Conservation (phyloP, 2,113 vertebrate genomes). For the Arvicanthis niloticus region DNA sequence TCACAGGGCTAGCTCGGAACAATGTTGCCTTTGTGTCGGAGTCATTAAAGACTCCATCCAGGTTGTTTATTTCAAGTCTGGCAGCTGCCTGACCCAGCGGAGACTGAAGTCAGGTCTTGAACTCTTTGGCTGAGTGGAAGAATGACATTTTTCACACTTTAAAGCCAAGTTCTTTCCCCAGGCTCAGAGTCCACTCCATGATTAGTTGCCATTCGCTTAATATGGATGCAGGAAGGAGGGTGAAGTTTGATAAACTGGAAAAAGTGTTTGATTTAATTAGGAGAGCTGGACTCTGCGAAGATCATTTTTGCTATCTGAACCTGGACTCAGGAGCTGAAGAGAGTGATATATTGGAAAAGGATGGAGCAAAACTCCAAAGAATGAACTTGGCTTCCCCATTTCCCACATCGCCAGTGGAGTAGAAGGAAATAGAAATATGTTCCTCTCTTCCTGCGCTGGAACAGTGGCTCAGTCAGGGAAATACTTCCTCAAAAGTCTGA, state of each 20-base stretch:
- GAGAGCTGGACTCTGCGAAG: slow-evolving; percentile 35
- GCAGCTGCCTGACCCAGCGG: slow-evolving; percentile 12
- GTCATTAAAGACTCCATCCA: slow-evolving; percentile 57
- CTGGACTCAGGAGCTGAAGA: not conserved
- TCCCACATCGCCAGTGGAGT: not conserved
- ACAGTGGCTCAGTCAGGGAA: not conserved
- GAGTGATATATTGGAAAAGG: not conserved
- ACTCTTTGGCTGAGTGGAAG: slow-evolving; percentile 20
- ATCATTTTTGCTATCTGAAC: slow-evolving; percentile 8
- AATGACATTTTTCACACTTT: slow-evolving; percentile 46
- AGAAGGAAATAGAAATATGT: not conserved
- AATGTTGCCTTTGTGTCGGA: slow-evolving; percentile 51
- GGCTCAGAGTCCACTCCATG: not conserved
- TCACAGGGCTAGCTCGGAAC: slow-evolving; percentile 7
- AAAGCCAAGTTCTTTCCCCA: slow-evolving; percentile 13
- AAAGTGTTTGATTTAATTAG: slow-evolving; percentile 27
- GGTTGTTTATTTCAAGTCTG: slow-evolving; percentile 53
- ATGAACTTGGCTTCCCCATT: slow-evolving; percentile 17
- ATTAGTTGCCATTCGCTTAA: not conserved
- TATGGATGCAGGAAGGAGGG: not conserved
- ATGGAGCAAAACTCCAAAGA: not conserved
- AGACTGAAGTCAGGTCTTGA: slow-evolving; percentile 13
- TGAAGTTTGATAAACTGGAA: not conserved
- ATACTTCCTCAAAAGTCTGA: not conserved
- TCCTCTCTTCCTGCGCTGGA: not conserved